Evolutionary conservation across 2,797 vertebrate species (phyloP), one percentile per base, ranked within the genome.

Genomic region (Todus mexicanus): DNA sequence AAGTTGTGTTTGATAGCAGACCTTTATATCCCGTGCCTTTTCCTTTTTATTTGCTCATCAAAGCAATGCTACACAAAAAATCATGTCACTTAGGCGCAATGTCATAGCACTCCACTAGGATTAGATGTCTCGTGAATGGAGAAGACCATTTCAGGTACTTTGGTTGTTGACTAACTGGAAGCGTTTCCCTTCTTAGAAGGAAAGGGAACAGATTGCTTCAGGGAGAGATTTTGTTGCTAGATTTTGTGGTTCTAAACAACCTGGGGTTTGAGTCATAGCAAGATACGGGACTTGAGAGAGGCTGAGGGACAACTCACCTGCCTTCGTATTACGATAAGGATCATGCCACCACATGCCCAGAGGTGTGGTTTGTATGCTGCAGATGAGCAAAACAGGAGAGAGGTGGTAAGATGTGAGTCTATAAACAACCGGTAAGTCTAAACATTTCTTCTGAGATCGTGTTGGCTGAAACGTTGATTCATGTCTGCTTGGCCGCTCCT

Each of bases 41-140:
- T 59, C 40, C 37, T 93, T 81, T 95, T 80, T 70, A 66, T 95
- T 92, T 86, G 38, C 42, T 80, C 77, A 54, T 92, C 43, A 54
- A 78, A 84, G 60, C 43, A 35, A 18, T 53, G n/a, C 20, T 31
- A 29, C 69, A 45, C 57, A 78, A 50, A n/a, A 84, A 78, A 51
- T 78, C 7, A 57, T 2, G 5, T 88, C 54, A 65, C 45, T 53
- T 51, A 21, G 59, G 65, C 35, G 43, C 21, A 64, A 2, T 54
- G 27, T 82, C 65, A 27, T 37, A 37, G 15, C 43, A 53, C 0
- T 53, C 21, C 50, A 38, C 45, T 33, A 51, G 16, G 27, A 18
- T 71, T 64, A 31, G 33, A 17, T 50, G 21, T 33, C 35, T 19
- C 0, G 0, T 31, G 40, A 76, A 33, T 21, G 27, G 26, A 64